Base-by-base conservation (phyloP, 2,888 invertebrate genomes). In the Apamea monoglypha region DNA sequence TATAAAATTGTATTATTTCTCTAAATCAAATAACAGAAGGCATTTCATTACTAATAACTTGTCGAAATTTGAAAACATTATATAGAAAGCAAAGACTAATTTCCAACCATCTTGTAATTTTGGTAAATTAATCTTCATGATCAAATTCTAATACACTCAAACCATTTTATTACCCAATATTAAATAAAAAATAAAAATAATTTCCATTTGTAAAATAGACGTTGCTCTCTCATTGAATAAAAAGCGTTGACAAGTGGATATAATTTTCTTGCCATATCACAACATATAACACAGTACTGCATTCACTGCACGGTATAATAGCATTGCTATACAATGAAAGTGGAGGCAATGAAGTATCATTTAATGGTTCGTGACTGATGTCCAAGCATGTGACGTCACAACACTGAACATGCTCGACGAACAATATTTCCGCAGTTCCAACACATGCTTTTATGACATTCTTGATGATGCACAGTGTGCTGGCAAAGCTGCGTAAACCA, bases 361-460 rank as follows among this genome's bases (percentile, higher is more conserved):
- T 77, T 76, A 56, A 87, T 88, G 87, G 76, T 68, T 77, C 74
- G 81, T 84, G 80, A 80, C 73, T 44, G 73, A 79, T 79, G 71
- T 83, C 56, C 71, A 87, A 87, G 77, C 89, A 64, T 47, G 59
- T 75, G 81, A 87, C 88, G 85, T 82, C 85, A 90, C 89, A 87
- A 90, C 85, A 86, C 71, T 80, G 78, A 87, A 74, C 90, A 90
- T 89, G 89, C 90, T 84, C 59, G 79, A 78, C 76, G 80, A 66
- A 82, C 74, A 78, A 66, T 67, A 79, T 74, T 40, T 53, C 74
- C 76, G 75, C 79, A 78, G 59, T 63, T 63, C 72, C 76, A 87
- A 88, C 88, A 82, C 87, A 89, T 85, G 89, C 88, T 78, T 36
- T 74, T 40, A 81, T 72, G 67, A 63, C 72, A 67, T 70, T 71